Base-by-base conservation (phyloP, 1,140 invertebrate genomes). In the Frieseomelitta varia region DNA sequence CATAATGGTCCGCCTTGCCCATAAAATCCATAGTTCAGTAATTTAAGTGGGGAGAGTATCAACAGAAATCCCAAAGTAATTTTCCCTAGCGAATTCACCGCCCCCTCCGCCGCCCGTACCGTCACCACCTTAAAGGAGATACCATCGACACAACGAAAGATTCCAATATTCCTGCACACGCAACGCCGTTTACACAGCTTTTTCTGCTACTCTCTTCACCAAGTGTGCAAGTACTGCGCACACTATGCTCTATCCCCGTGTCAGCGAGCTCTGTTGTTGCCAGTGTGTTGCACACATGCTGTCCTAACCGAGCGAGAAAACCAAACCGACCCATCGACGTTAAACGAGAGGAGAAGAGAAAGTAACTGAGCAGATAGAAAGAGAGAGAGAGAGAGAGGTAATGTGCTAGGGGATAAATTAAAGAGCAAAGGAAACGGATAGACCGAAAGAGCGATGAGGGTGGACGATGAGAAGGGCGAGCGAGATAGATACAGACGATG, bases 171-270 rank as follows among this genome's bases (percentile, higher is more conserved):
- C 61, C 47, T 73, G 34, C 63, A 75, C 75, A 65, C 77, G 74
- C 83, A 87, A 88, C 87, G 67, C 53, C 79, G 84, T 88, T 88
- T 88, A 85, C 79, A 58, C 34, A 79, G 75, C 71, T 88, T 79
- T 87, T 85, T 79, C 34, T 82, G 65, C 75, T 47, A 88, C 53
- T 87, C 81, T 47, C 67, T 79, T 80, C 68, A 47, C 55, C 63
- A 27, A 79, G 19, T 78, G 34, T 73, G 47, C 39, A 39, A 39
- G 39, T 47, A 47, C 39, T 47, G 8, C 6, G 4, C 39, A 6
- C 8, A 47, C 39, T 53, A 53, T 56, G 27, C 14, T 30, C 10
- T 56, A 19, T 84, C 75, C 34, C 76, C 56, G 53, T 83, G 47
- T 86, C 30, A 30, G 74, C 34, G 53, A n/a, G 58, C 77, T 58